Conservation (phyloP, 2,888 invertebrate genomes). For the Andrena flavipes region DNA sequence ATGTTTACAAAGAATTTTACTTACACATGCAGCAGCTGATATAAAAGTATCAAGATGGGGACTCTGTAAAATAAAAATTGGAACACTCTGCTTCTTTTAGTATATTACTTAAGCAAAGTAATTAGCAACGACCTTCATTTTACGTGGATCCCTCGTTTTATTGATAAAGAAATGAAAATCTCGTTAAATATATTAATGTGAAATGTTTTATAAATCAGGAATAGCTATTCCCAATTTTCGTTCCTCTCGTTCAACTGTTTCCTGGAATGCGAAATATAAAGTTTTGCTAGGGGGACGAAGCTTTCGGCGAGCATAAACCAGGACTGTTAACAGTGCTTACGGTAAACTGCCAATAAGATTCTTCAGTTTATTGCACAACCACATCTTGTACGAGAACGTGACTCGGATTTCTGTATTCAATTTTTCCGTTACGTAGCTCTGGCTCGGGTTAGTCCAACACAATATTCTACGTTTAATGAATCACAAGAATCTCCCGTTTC, state of each 20-base stretch:
- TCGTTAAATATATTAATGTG: neutral
- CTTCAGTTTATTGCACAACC: neutral
- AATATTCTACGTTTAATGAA: conserved; percentile 42
- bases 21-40: neutral
- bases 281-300: neutral
- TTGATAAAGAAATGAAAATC: neutral
- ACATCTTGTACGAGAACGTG: conserved; percentile 33
- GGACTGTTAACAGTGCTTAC: conserved; percentile 10
- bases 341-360: conserved; percentile 21
- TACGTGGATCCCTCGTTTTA: neutral
- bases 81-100: neutral
- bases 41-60: neutral
- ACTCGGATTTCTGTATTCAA: conserved; percentile 42
- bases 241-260: neutral
- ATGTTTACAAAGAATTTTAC: neutral
- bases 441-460: neutral
- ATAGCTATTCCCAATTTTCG: neutral
- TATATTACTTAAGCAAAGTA: neutral
- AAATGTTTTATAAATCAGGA: neutral
- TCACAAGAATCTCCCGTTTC: conserved; percentile 27
- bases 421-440: conserved; percentile 23
- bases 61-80: too few species aligned
- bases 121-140: neutral
- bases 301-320: neutral
- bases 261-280: neutral